Evolutionary conservation across 2,113 vertebrate species (phyloP).

Genomic region (Sceloporus tristichus): DNA sequence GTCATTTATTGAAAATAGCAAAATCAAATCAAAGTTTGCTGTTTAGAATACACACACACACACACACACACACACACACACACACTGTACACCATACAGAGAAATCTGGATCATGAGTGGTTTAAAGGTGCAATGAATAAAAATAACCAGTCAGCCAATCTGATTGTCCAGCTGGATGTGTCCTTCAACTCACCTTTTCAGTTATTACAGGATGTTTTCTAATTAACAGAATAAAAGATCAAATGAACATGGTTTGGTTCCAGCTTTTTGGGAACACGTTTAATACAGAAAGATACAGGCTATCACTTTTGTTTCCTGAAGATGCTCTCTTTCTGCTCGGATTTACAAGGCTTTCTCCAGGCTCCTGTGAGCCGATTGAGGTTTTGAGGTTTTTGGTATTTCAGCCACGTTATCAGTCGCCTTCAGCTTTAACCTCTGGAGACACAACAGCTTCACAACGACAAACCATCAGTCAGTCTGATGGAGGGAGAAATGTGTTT

Average conservation of each 20-base stretch:
- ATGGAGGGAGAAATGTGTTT: conserved; percentile 11
- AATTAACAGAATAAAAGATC: conserved; percentile 37
- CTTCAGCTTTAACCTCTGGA: conserved; percentile 66
- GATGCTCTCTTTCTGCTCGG: conserved; percentile 35
- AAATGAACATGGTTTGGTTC: conserved; percentile 5
- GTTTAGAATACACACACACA: too few relatives aligned
- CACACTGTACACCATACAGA: too few relatives aligned
- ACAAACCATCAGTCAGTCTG: conserved; percentile 43
- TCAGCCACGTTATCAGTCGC: conserved; percentile 57
- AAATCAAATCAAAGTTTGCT: too few relatives aligned
- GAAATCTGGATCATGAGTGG: neutral
- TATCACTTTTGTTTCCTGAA: conserved; percentile 24
- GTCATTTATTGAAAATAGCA: too few relatives aligned
- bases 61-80: too few relatives aligned
- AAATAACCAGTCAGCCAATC: neutral
- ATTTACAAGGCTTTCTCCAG: conserved; percentile 54
- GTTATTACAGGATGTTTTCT: conserved; percentile 17
- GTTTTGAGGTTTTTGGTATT: conserved; percentile 64
- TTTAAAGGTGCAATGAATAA: neutral
- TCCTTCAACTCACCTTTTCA: conserved; percentile 32
- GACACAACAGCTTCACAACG: conserved; percentile 11
- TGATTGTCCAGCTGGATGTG: conserved; percentile 16
- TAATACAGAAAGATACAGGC: neutral
- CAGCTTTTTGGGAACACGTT: conserved; percentile 31
- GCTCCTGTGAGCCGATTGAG: conserved; percentile 40